Conservation (phyloP, 2,797 vertebrate species). For the Hippocampus kuda region DNA sequence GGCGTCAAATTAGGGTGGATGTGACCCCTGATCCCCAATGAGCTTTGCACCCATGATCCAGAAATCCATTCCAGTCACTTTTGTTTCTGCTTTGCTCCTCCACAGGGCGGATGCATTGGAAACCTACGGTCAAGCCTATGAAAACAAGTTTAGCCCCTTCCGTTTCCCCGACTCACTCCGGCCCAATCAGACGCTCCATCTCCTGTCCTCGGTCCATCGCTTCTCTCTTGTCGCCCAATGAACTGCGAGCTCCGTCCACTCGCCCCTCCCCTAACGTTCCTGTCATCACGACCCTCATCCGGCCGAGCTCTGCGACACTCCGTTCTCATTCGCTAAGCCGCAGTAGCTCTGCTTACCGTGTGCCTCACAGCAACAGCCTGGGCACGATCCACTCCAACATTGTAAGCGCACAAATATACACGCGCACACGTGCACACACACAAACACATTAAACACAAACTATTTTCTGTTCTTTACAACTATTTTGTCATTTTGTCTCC, state of each 20-base stretch:
- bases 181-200: constrained; percentile 86
- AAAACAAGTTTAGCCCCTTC: constrained; percentile 64
- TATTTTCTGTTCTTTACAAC: constrained; percentile 13
- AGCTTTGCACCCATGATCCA: too few relatives aligned
- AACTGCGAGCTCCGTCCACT: constrained; percentile 57
- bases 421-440: neutral
- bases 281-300: constrained; percentile 49
- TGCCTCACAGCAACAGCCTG: constrained; percentile 71
- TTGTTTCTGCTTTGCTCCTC: constrained; percentile 15
- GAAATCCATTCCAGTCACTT: constrained; percentile 15
- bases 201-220: constrained; percentile 95
- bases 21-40: too few relatives aligned
- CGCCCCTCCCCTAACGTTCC: constrained; percentile 43
- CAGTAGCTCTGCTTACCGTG: constrained; percentile 70
- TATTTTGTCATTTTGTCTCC: constrained; percentile 21
- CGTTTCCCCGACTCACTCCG: constrained; percentile 63
- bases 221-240: constrained; percentile 71
- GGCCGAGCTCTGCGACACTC: constrained; percentile 67
- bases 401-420: constrained; percentile 65
- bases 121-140: constrained; percentile 65
- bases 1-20: too few relatives aligned
- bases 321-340: constrained; percentile 90
- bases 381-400: constrained; percentile 69
- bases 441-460: neutral
- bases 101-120: constrained; percentile 72